Evolutionary conservation across 2,113 vertebrate genomes (phyloP).

Genomic region (Leptodactylus fuscus): DNA sequence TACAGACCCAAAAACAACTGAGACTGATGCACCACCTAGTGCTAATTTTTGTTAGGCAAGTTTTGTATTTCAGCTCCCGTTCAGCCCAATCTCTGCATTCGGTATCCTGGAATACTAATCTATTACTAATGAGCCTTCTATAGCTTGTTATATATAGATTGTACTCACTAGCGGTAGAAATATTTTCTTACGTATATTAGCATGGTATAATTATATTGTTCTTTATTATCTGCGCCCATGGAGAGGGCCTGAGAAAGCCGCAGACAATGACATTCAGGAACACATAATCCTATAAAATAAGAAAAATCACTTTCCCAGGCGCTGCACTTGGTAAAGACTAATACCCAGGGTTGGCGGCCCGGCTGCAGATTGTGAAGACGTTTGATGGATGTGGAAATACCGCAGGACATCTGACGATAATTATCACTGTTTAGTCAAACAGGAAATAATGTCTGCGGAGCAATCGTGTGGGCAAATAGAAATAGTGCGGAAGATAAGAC

Average conservation of each 20-base stretch:
- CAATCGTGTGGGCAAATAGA: slow-evolving; percentile 42
- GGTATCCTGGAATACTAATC: too few species aligned
- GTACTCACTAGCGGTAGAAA: neutral
- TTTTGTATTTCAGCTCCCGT: too few species aligned
- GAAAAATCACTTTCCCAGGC: slow-evolving; percentile 28
- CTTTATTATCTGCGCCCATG: slow-evolving; percentile 6
- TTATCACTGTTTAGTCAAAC: slow-evolving; percentile 35
- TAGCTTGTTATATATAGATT: neutral
- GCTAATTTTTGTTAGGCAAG: too few species aligned
- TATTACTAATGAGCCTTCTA: neutral
- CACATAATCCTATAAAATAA: slow-evolving; percentile 11
- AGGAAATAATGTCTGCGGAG: slow-evolving; percentile 40
- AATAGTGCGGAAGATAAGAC: neutral
- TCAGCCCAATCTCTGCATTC: too few species aligned
- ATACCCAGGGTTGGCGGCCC: slow-evolving; percentile 29
- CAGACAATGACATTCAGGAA: slow-evolving; percentile 27
- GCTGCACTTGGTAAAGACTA: neutral
- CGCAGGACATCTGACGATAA: slow-evolving; percentile 35
- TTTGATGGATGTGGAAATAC: slow-evolving; percentile 42
- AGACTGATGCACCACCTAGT: too few species aligned
- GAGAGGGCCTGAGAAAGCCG: neutral
- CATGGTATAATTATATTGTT: neutral
- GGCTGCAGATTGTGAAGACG: neutral
- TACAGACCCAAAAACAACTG: too few species aligned
- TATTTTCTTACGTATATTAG: neutral